Conservation (phyloP, 2,888 invertebrate genomes). For the Criorhina ranunculi region DNA sequence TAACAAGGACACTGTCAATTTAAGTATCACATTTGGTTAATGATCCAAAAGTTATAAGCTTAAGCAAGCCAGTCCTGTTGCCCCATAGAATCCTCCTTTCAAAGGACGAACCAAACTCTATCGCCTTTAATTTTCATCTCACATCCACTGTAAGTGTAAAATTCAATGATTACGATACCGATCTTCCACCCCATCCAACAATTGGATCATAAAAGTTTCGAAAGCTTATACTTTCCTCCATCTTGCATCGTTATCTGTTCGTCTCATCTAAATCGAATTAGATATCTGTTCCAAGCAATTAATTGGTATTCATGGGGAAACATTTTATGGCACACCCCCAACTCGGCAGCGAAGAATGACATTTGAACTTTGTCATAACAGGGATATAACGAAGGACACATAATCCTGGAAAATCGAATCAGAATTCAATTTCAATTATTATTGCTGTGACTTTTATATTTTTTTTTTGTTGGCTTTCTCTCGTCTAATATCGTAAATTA, state of each 20-base stretch:
- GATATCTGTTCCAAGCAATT: constrained; percentile 20
- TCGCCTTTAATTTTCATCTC: background rate
- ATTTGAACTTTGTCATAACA: constrained; percentile 3
- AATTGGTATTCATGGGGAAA: constrained; percentile 32
- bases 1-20: too few species aligned
- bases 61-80: too few species aligned
- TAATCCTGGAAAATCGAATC: constrained; percentile 36
- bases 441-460: background rate
- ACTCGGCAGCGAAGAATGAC: background rate
- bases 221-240: constrained; percentile 14
- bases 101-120: too few species aligned
- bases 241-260: constrained; percentile 14
- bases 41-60: too few species aligned
- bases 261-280: constrained; percentile 1
- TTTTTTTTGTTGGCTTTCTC: constrained; percentile 12
- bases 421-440: constrained; percentile 43
- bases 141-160: background rate
- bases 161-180: background rate
- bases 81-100: too few species aligned
- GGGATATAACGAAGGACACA: constrained; percentile 13
- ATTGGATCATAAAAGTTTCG: background rate
- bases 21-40: too few species aligned
- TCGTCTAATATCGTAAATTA: background rate
- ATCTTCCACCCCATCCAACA: background rate
- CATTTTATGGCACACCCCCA: background rate